Evolutionary conservation across 2,888 invertebrate species (phyloP).

Genomic region (Nebria salina): DNA sequence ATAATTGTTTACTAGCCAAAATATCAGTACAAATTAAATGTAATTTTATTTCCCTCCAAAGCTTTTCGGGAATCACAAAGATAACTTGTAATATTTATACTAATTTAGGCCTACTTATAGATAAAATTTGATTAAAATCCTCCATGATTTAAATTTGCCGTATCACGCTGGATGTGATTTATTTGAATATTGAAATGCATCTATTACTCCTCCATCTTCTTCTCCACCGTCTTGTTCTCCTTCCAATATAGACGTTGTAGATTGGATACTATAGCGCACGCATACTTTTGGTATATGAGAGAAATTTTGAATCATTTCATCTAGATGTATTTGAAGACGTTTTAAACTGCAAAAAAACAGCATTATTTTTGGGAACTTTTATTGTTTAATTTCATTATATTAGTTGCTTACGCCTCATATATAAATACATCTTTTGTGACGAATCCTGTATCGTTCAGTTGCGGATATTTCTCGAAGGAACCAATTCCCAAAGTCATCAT

Average conservation of each 20-base stretch:
- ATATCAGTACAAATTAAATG: too few relatives aligned
- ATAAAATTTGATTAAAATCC: too few relatives aligned
- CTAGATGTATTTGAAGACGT: conserved; percentile 10
- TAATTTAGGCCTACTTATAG: too few relatives aligned
- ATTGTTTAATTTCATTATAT: not conserved
- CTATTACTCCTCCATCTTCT: not conserved
- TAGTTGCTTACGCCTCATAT: conserved; percentile 20
- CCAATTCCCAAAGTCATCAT: conserved; percentile 19
- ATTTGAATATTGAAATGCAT: too few relatives aligned
- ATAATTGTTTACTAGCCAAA: too few relatives aligned
- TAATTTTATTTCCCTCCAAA: too few relatives aligned
- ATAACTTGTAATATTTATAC: too few relatives aligned
- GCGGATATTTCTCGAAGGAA: conserved; percentile 7
- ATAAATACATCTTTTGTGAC: conserved; percentile 22
- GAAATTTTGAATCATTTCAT: conserved; percentile 13
- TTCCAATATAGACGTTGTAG: not conserved
- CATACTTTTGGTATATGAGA: not conserved
- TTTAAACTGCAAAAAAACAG: conserved; percentile 5
- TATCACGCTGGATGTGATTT: too few relatives aligned
- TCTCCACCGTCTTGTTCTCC: not conserved
- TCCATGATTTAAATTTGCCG: too few relatives aligned
- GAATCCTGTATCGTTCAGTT: not conserved
- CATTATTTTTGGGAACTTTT: not conserved
- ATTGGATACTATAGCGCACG: not conserved
- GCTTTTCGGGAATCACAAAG: too few relatives aligned